Base-by-base conservation (phyloP, 2,797 vertebrate species). In the Anabas testudineus region DNA sequence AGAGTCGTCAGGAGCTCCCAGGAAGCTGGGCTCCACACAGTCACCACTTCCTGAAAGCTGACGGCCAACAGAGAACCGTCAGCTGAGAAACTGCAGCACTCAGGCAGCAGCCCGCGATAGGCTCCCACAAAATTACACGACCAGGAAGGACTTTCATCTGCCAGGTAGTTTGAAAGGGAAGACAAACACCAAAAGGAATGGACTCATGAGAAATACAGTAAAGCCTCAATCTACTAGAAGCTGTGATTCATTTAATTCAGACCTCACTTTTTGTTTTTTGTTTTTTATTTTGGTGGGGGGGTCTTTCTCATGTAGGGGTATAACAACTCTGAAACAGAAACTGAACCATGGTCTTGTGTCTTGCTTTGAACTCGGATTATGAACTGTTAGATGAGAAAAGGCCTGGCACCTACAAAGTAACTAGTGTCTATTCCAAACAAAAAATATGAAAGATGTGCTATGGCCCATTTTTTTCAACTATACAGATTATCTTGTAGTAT, bases 1-100 rank as follows among this genome's bases (percentile, higher is more conserved):
- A 99, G 95, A 0, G 97, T 99, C 2, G 95, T 94, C 69, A 96
- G 95, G 9, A 99, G 93, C 53, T 96, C 97, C 98, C 98, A 99
- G 8, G 94, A 95, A 51, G 92, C 80, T 0, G 95, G 93, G 81
- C 93, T 96, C 98, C 98, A 99, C 12, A 99, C 53, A 0, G 97
- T 97, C 87, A 97, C 89, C 79, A 95, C 95, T 88, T 96, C 95
- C 73, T 95, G 92, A 71, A 98, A 99, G 91, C 93, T 90, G 56
- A 98, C 94, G 0, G 96, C 97, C 85, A 99, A 87, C 82, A 99
- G 83, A 64, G 98, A 99, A 18, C 96, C 94, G 6, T 99, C 97
- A 59, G 96, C 96, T 4, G 97, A 98, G 89, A 99, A 99, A 63
- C 95, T 94, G 88, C 97, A 97, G 87, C 94, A 89, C 0, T 89